Evolutionary conservation across 2,888 invertebrate species (phyloP).

Genomic region (Caprella mutica): DNA sequence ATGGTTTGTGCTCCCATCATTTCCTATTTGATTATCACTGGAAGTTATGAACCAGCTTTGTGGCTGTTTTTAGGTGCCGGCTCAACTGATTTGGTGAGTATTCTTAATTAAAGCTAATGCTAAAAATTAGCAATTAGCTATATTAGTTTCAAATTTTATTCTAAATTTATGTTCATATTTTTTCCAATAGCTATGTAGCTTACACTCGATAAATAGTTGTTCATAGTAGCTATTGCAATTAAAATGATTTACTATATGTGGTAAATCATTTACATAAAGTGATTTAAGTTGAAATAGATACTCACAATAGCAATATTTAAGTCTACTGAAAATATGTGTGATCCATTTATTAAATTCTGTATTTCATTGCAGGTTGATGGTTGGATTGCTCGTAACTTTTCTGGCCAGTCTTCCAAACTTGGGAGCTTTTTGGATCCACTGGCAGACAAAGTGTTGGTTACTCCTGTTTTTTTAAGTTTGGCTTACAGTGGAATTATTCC

Average conservation of each 20-base stretch:
- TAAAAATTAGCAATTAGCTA: neutral
- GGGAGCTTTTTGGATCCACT: conserved; percentile 93
- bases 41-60: conserved; percentile 64
- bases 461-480: conserved; percentile 72
- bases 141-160: neutral
- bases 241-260: neutral
- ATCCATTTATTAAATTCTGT: conserved; percentile 10
- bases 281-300: neutral
- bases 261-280: neutral
- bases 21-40: conserved; percentile 73
- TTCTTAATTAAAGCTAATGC: neutral
- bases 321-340: neutral
- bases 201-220: too few species aligned
- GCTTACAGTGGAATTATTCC: conserved; percentile 79
- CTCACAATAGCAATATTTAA: neutral
- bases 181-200: too few species aligned
- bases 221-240: too few species aligned
- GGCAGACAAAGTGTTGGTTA: conserved; percentile 90
- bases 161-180: neutral
- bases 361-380: conserved; percentile 65
- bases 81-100: conserved; percentile 72
- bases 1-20: conserved; percentile 77
- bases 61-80: conserved; percentile 75
- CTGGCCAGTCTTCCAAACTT: conserved; percentile 78
- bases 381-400: conserved; percentile 86